Percentiles rank a stretch among this genome's conserved stretches.
Evolutionary conservation across 64 coral and sea anemone genomes (phyloP).

Genomic region (Dendrophyllia cribrosa): DNA sequence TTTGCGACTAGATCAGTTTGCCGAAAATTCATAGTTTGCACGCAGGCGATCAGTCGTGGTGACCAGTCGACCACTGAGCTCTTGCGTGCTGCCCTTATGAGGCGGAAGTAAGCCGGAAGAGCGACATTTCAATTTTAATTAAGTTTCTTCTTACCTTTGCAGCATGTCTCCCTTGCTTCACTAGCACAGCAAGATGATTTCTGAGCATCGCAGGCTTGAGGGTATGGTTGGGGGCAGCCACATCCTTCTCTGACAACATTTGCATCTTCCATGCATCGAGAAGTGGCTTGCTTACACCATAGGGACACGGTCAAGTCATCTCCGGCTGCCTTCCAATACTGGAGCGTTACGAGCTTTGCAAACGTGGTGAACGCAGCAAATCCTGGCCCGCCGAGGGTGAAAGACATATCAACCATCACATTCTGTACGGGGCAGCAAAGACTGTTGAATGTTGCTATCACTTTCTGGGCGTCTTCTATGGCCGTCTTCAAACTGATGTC

Average conservation of each 20-base stretch:
- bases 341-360: slow-evolving; percentile 30
- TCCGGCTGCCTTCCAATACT: slow-evolving; percentile 81
- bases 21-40: no score
- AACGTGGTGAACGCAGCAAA: slow-evolving; percentile 78
- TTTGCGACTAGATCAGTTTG: no score
- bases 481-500: slow-evolving; percentile 70
- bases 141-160: slow-evolving; percentile 73
- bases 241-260: slow-evolving; percentile 71
- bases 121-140: no score
- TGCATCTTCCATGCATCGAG: slow-evolving; percentile 73
- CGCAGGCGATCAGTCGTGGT: no score
- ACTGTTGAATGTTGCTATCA: slow-evolving; percentile 62
- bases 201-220: slow-evolving; percentile 62
- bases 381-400: slow-evolving; percentile 53
- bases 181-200: slow-evolving; percentile 64
- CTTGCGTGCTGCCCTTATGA: no score
- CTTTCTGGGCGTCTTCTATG: slow-evolving; percentile 59
- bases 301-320: slow-evolving; percentile 80
- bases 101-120: neutral
- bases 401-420: slow-evolving; percentile 92
- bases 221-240: slow-evolving; percentile 59
- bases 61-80: no score
- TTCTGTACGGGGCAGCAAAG: slow-evolving; percentile 90
- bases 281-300: slow-evolving; percentile 69
- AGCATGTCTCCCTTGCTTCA: slow-evolving; percentile 60